Percentiles rank a stretch among this genome's conserved stretches.
Conservation (phyloP, 2,797 vertebrate species). For the Sebastolobus alascanus region DNA sequence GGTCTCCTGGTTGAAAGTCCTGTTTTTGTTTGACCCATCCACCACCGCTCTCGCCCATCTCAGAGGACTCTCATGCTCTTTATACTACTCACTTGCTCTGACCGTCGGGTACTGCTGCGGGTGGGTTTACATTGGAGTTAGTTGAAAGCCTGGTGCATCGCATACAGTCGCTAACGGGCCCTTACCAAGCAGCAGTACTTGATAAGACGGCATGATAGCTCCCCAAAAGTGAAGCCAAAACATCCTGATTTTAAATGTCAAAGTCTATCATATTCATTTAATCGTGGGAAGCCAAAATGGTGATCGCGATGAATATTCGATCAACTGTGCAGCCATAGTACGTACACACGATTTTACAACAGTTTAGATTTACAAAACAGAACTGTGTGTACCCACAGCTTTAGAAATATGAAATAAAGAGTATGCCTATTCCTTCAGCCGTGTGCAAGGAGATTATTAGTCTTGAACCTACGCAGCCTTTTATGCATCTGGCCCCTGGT, state of each 20-base stretch:
- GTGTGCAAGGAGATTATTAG: conserved; percentile 12
- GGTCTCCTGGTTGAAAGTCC: too few species aligned
- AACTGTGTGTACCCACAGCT: neutral
- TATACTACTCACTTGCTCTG: too few species aligned
- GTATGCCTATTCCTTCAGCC: neutral
- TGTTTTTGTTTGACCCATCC: too few species aligned
- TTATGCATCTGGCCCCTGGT: conserved; percentile 37
- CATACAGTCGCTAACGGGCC: too few species aligned
- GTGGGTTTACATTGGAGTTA: too few species aligned
- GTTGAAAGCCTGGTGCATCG: too few species aligned
- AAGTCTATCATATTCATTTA: neutral
- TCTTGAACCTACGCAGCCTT: conserved; percentile 17
- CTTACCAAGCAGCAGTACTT: too few species aligned
- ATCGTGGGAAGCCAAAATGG: neutral
- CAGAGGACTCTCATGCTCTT: too few species aligned
- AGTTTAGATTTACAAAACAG: conserved; percentile 4
- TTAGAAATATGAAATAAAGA: neutral
- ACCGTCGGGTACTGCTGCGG: too few species aligned
- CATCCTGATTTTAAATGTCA: neutral
- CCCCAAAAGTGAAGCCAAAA: too few species aligned
- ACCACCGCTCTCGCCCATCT: too few species aligned
- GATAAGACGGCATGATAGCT: too few species aligned
- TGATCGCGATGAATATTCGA: neutral
- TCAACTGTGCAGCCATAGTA: neutral
- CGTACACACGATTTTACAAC: neutral